Evolutionary conservation across 2,113 vertebrate genomes (phyloP).

Genomic region (Dissostichus mawsoni): DNA sequence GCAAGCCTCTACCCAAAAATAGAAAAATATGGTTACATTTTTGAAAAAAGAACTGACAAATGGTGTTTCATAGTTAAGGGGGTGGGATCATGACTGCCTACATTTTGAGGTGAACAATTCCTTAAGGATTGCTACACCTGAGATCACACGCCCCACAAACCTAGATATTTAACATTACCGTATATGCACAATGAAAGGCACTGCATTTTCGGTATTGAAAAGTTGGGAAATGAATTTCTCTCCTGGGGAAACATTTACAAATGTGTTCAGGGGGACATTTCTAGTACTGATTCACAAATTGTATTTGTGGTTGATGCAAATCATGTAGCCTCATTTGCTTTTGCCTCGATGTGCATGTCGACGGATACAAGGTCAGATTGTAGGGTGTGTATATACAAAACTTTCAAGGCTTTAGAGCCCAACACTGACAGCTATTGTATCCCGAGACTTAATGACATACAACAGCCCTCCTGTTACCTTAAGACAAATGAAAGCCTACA

Average conservation of each 20-base stretch:
- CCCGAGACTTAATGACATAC: not conserved
- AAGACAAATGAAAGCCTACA: not conserved
- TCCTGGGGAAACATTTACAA: slow-evolving; percentile 12
- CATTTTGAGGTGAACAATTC: slow-evolving; percentile 15
- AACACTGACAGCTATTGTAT: not conserved
- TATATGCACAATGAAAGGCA: slow-evolving; percentile 9
- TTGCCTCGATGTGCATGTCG: not conserved
- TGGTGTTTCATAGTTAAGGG: not conserved
- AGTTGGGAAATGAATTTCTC: slow-evolving; percentile 41
- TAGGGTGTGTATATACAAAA: not conserved
- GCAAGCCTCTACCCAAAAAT: too few species aligned
- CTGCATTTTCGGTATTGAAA: slow-evolving; percentile 5
- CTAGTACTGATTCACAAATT: not conserved
- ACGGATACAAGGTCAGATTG: slow-evolving; percentile 17
- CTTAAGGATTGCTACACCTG: slow-evolving; percentile 6
- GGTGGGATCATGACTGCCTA: not conserved
- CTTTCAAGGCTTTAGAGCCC: not conserved
- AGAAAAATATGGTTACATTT: too few species aligned
- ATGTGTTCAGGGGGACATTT: slow-evolving; percentile 9
- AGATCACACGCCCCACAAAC: slow-evolving; percentile 17
- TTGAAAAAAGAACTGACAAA: not conserved
- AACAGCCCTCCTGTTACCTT: not conserved
- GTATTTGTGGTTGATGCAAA: slow-evolving; percentile 4
- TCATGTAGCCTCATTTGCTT: not conserved
- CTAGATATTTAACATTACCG: slow-evolving; percentile 10